Base-by-base conservation (phyloP, 2,888 invertebrate genomes). In the Drosophila mayaguana region DNA sequence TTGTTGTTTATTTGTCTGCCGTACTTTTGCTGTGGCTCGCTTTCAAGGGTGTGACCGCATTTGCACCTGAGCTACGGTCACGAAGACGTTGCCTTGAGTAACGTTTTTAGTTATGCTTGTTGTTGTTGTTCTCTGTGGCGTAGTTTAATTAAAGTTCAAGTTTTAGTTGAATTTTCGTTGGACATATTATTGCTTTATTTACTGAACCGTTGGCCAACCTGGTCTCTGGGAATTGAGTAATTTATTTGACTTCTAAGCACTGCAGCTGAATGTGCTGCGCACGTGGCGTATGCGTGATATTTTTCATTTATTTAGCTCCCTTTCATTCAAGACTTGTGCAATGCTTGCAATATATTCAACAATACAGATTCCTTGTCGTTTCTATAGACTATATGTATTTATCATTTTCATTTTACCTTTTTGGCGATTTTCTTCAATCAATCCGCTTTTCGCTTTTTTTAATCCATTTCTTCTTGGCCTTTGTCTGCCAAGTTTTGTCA, bases 61-160 rank as follows among this genome's bases (percentile, higher is more conserved):
- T 72, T 81, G 63, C 83, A 84, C 84, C 89, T 88, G 81, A 78
- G 83, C 67, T 56, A 53, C 59, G 89, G 89, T 71, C 75, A 86
- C 83, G 87, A 71, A 66, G 54, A 53, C 55, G 53, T 60, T 53
- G 64, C 63, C 64, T 74, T 59, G 55, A 62, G 69, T 64, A 56
- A 57, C 65, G 38, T 48, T 59, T 63, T 42, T 64, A 38, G 38
- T 40, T 45, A 34, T 50, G 50, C 11, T 25, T 22, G 51, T 54
- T 36, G 57, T 36, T 55, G 54, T 43, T 36, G 53, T 57, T 46
- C 65, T 63, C 69, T 74, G 67, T 72, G 76, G 75, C 75, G 72
- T 65, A 67, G 83, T 83, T 89, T 89, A 89, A 89, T 89, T 89
- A 89, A 84, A 84, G 89, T 84, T 84, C 65, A 88, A 36, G 20